Evolutionary conservation across 1,140 invertebrate genomes (phyloP).

Genomic region (Epicauta chinensis): DNA sequence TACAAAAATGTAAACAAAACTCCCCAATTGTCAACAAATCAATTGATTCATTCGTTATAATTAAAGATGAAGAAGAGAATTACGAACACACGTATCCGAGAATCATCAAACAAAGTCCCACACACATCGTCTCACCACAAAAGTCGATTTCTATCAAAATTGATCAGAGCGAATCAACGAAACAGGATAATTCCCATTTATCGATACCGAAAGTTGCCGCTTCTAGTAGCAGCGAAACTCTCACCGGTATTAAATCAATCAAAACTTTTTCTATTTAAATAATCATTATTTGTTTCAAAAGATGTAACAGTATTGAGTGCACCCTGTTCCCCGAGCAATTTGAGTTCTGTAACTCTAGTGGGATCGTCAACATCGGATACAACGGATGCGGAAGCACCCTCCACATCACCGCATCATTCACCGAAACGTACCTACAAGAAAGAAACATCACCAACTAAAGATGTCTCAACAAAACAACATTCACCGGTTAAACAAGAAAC

Average conservation of each 20-base stretch:
- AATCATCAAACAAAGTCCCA: slow-evolving; percentile 39
- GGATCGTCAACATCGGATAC: slow-evolving; percentile 47
- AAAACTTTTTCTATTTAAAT: background rate
- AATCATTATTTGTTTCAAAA: slow-evolving; percentile 3
- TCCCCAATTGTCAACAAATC: background rate
- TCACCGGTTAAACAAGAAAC: background rate
- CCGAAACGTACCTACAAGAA: slow-evolving; percentile 7
- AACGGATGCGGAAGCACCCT: slow-evolving; percentile 31
- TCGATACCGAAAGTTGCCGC: slow-evolving; percentile 63
- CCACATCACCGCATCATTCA: slow-evolving; percentile 17
- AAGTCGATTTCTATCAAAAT: slow-evolving; percentile 35
- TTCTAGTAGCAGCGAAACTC: slow-evolving; percentile 67
- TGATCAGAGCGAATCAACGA: slow-evolving; percentile 22
- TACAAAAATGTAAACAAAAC: slow-evolving; percentile 50
- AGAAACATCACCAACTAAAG: slow-evolving; percentile 14
- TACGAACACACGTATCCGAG: slow-evolving; percentile 35
- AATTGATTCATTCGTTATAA: slow-evolving; percentile 2
- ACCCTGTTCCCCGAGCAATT: slow-evolving; percentile 63
- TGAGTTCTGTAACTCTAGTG: slow-evolving; percentile 65
- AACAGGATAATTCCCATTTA: slow-evolving; percentile 51
- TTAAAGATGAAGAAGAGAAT: slow-evolving; percentile 49
- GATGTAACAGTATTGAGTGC: slow-evolving; percentile 46
- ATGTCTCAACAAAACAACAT: slow-evolving; percentile 11
- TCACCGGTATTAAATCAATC: slow-evolving; percentile 53
- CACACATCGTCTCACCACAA: slow-evolving; percentile 17